Conservation (phyloP, 2,888 invertebrate genomes). For the Trichopria drosophilae region DNA sequence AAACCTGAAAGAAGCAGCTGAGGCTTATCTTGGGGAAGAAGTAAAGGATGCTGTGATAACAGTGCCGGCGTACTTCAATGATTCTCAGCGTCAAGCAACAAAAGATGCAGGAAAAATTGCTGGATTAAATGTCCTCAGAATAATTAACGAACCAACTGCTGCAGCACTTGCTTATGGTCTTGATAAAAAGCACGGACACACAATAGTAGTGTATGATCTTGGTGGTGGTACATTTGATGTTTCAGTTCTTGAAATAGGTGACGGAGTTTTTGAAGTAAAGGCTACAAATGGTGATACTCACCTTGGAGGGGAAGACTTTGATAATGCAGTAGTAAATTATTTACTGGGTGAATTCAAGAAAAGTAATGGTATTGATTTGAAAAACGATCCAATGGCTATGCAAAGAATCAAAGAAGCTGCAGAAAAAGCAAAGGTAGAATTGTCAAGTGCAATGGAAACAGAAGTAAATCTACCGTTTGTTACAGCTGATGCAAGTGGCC, state of each 20-base stretch:
- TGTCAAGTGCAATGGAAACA: constrained; percentile 25
- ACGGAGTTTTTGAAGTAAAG: constrained; percentile 18
- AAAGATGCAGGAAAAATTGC: constrained; percentile 27
- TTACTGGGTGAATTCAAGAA: constrained; percentile 16
- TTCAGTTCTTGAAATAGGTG: constrained; percentile 14
- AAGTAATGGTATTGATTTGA: constrained; percentile 13
- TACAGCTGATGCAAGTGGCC: constrained; percentile 29
- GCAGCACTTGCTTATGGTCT: constrained; percentile 25
- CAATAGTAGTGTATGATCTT: constrained; percentile 19
- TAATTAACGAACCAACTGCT: constrained; percentile 22
- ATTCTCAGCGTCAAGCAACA: constrained; percentile 26
- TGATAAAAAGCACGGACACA: constrained; percentile 20
- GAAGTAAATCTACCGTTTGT: constrained; percentile 32
- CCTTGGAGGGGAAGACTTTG: constrained; percentile 15
- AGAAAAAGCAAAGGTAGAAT: constrained; percentile 32
- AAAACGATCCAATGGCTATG: constrained; percentile 28
- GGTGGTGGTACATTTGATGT: constrained; percentile 27
- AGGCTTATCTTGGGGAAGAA: constrained; percentile 17
- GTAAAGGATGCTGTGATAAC: constrained; percentile 20
- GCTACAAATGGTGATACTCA: constrained; percentile 13
- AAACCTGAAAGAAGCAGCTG: constrained; percentile 30
- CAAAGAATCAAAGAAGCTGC: constrained; percentile 34
- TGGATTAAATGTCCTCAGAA: constrained; percentile 20
- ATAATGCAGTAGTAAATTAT: constrained; percentile 8
- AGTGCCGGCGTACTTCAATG: constrained; percentile 18